phyloP scores from a whole-genome alignment of 2,888 invertebrate genomes.

The Callyntrura sp. region DNA sequence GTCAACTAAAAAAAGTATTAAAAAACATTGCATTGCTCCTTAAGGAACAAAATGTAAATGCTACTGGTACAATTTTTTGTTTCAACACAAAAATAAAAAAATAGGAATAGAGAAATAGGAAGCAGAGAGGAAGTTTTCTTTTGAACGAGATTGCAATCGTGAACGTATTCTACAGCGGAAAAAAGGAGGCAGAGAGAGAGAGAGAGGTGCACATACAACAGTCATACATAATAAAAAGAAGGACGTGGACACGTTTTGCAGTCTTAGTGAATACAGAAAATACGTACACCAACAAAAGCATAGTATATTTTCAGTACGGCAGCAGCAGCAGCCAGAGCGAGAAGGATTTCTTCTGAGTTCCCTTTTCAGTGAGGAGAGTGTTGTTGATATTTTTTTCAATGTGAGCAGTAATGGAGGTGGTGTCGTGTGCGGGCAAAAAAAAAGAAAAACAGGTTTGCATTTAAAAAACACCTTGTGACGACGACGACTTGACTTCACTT shows the following conservation, averaged over 20 bases:
- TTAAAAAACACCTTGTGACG: conserved; percentile 17
- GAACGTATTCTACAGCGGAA: conserved; percentile 4
- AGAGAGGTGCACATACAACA: neutral
- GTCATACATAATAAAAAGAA: too few species aligned
- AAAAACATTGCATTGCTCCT: too few species aligned
- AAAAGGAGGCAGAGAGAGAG: conserved; percentile 11
- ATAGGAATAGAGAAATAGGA: conserved; percentile 40
- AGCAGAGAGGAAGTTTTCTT: conserved; percentile 67
- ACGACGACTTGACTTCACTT: conserved; percentile 58
- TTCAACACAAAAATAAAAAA: conserved; percentile 43
- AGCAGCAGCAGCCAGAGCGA: too few species aligned
- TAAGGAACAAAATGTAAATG: too few species aligned
- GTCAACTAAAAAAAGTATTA: too few species aligned
- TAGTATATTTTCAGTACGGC: neutral
- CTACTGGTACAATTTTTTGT: conserved; percentile 9
- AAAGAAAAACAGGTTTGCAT: conserved; percentile 43
- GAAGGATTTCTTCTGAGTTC: conserved; percentile 39
- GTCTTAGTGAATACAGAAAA: too few species aligned
- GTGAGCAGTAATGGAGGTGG: conserved; percentile 22
- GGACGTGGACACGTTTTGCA: too few species aligned
- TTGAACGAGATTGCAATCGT: conserved; percentile 25
- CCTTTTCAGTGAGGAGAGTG: neutral
- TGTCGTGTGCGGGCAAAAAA: conserved; percentile 76
- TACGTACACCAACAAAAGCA: conserved; percentile 2
- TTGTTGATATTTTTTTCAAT: conserved; percentile 33